Evolutionary conservation across 2,888 invertebrate species (phyloP).

Genomic region (Pammene fasciana): DNA sequence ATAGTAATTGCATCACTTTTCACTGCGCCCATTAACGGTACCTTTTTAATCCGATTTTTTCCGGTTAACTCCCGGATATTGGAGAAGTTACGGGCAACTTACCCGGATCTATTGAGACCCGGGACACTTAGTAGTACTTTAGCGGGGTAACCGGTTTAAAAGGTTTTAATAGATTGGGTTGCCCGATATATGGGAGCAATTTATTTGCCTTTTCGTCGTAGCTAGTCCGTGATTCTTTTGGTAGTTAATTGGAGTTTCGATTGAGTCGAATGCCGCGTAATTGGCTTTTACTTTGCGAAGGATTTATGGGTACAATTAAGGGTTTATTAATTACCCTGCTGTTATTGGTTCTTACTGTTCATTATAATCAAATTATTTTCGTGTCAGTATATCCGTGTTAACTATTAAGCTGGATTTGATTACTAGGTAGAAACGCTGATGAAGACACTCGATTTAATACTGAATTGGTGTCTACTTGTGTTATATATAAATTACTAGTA

Average conservation of each 20-base stretch:
- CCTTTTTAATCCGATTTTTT: constrained; percentile 42
- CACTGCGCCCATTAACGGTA: constrained; percentile 39
- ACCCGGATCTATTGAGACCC: constrained; percentile 38
- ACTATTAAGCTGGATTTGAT: too few relatives aligned
- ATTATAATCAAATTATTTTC: neutral
- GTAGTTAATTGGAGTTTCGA: constrained; percentile 40
- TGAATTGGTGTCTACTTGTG: too few relatives aligned
- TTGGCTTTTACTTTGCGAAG: constrained; percentile 34
- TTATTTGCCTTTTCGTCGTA: constrained; percentile 38
- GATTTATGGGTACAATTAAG: constrained; percentile 39
- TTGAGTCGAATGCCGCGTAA: constrained; percentile 38
- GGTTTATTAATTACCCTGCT: constrained; percentile 31
- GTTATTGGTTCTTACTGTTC: constrained; percentile 8
- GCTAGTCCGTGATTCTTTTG: constrained; percentile 38
- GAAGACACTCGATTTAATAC: too few relatives aligned
- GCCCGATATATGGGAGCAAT: constrained; percentile 41
- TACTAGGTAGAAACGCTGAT: too few relatives aligned
- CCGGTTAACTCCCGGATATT: constrained; percentile 42
- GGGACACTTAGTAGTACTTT: constrained; percentile 41
- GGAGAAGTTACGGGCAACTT: constrained; percentile 41
- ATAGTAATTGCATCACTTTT: constrained; percentile 43
- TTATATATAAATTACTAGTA: too few relatives aligned
- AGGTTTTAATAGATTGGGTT: constrained; percentile 42
- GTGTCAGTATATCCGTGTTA: too few relatives aligned
- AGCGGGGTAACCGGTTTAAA: constrained; percentile 40